Percentiles rank a stretch among this genome's conserved stretches.
These are phyloP conservation scores for Motacilla tschutschensis DNA, from an alignment of 2,113 vertebrate species.

Conservation along the genomic window DNA sequence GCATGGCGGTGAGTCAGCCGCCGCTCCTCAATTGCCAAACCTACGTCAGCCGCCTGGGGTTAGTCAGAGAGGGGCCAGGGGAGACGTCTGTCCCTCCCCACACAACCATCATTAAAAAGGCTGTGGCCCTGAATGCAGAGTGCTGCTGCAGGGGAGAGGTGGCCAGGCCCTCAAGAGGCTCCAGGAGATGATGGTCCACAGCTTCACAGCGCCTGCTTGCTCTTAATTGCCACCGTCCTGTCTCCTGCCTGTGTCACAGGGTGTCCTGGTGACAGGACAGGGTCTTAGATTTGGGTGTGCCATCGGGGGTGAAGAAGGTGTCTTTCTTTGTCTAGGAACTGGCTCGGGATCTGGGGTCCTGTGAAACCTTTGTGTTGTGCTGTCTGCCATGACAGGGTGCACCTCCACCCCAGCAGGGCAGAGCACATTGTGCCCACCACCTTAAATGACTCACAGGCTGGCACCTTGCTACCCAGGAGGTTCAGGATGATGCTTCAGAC, in stretches of 20 bases:
- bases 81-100: neutral
- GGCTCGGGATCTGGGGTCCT: neutral
- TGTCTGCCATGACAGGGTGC: neutral
- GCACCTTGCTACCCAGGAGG: neutral
- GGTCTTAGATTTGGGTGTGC: neutral
- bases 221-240: neutral
- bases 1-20: neutral
- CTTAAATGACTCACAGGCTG: neutral
- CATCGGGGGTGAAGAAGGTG: fast-evolving
- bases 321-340: neutral
- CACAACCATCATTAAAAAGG: neutral
- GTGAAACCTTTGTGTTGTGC: neutral
- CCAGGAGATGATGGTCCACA: neutral
- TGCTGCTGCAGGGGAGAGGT: neutral
- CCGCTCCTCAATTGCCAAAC: neutral
- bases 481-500: neutral
- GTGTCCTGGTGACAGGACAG: neutral
- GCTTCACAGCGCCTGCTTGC: neutral
- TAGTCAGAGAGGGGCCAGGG: neutral
- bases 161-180: neutral
- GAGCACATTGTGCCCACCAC: fast-evolving
- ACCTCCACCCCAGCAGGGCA: neutral
- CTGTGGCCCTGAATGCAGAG: neutral
- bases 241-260: neutral
- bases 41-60: neutral